Evolutionary conservation across 2,113 vertebrate species (phyloP).

Genomic region (Cichladusa arquata): DNA sequence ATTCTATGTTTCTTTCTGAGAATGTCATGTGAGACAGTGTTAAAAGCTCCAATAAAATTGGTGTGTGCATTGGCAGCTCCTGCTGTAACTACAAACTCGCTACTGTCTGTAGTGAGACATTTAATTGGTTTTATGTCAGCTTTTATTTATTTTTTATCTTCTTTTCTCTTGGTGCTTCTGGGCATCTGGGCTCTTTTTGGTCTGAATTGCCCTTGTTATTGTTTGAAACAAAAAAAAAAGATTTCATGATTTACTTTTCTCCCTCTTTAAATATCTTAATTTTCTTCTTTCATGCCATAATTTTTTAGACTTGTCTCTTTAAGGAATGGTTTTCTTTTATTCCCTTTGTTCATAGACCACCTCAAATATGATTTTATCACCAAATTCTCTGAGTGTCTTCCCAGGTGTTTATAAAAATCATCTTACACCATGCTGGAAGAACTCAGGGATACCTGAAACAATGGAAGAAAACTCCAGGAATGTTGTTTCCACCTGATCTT

Average conservation of each 20-base stretch:
- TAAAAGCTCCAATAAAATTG: constrained; percentile 43
- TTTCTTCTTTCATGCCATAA: background rate
- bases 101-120: background rate
- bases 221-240: background rate
- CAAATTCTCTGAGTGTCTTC: background rate
- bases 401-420: background rate
- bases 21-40: constrained; percentile 52
- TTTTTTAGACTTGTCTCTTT: background rate
- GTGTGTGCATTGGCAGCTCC: constrained; percentile 38
- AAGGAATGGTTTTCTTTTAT: background rate
- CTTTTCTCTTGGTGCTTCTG: background rate
- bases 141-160: background rate
- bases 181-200: background rate
- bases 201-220: background rate
- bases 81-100: background rate
- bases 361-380: background rate
- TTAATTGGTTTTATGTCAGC: background rate
- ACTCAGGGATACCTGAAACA: background rate
- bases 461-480: background rate
- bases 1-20: background rate
- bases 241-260: background rate
- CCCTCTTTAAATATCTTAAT: background rate
- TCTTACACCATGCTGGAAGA: background rate
- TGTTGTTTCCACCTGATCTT: background rate
- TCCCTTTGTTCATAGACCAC: background rate